Conservation (phyloP, 2,888 invertebrate genomes). For the Chymomyza caudatula region DNA sequence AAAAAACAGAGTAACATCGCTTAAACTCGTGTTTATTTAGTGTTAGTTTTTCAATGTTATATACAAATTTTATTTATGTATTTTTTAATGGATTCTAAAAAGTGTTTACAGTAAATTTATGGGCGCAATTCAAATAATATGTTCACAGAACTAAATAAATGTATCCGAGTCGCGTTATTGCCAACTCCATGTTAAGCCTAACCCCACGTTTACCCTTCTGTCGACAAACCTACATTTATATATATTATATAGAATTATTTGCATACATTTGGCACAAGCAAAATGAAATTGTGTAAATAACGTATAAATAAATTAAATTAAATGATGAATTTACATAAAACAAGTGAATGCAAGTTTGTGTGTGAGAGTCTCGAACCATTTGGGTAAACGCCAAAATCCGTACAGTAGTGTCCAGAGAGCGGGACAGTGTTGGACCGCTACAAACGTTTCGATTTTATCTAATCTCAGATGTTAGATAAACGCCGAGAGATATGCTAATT, state of each 20-base stretch:
- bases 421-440: background rate
- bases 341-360: background rate
- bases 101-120: background rate
- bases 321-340: conserved; percentile 14
- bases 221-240: background rate
- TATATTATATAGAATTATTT: background rate
- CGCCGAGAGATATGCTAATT: conserved; percentile 52
- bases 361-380: background rate
- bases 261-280: background rate
- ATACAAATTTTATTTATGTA: background rate
- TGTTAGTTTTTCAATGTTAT: background rate
- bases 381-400: background rate
- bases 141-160: too few relatives aligned
- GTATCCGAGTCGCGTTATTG: background rate
- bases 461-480: conserved; percentile 56
- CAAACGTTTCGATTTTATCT: conserved; percentile 44
- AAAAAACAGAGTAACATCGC: too few relatives aligned
- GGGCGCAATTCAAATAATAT: background rate
- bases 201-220: background rate
- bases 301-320: conserved; percentile 41
- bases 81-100: background rate
- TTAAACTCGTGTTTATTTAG: background rate
- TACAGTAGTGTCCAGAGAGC: background rate
- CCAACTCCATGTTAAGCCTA: too few relatives aligned
- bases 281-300: conserved; percentile 41